These are phyloP conservation scores for Platycheirus albimanus DNA, from an alignment of 2,888 invertebrate genomes.

Conservation along the genomic window DNA sequence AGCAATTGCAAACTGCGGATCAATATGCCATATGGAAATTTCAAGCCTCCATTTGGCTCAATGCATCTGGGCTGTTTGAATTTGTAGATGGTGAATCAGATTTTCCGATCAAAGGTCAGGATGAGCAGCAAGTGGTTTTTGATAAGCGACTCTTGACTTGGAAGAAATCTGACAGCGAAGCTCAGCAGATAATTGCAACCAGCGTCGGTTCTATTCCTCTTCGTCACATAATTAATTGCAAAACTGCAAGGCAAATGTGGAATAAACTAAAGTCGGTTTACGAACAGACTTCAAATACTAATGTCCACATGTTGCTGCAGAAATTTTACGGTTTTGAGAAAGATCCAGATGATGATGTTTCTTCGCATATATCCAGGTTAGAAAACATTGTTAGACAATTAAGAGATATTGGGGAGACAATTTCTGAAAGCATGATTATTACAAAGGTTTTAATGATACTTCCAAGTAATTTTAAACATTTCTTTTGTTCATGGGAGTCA, in stretches of 20 bases:
- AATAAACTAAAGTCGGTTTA: slow-evolving; percentile 17
- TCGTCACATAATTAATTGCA: slow-evolving; percentile 31
- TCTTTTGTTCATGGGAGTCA: slow-evolving; percentile 57
- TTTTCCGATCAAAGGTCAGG: slow-evolving; percentile 3
- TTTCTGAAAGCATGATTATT: slow-evolving; percentile 67
- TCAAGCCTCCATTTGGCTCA: slow-evolving; percentile 19
- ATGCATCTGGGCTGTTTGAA: slow-evolving; percentile 11
- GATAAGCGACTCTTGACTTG: slow-evolving; percentile 5
- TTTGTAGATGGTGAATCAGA: neutral
- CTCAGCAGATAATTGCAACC: slow-evolving; percentile 20
- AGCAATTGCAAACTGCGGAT: slow-evolving; percentile 19
- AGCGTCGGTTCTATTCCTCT: slow-evolving; percentile 22
- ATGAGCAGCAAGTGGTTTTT: neutral
- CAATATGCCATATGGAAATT: slow-evolving; percentile 33
- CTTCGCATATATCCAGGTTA: slow-evolving; percentile 54
- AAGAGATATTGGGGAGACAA: slow-evolving; percentile 57
- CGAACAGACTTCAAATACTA: slow-evolving; percentile 38
- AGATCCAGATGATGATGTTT: slow-evolving; percentile 59
- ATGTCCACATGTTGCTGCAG: slow-evolving; percentile 77
- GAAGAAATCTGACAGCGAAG: slow-evolving; percentile 24
- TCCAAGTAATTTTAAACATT: slow-evolving; percentile 74
- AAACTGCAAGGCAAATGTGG: slow-evolving; percentile 35
- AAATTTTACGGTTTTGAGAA: slow-evolving; percentile 65
- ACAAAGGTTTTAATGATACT: slow-evolving; percentile 75
- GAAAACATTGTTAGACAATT: slow-evolving; percentile 51